These are phyloP conservation scores for Neocrepidodera transversa DNA, from an alignment of 2,888 invertebrate species.

Conservation along the genomic window DNA sequence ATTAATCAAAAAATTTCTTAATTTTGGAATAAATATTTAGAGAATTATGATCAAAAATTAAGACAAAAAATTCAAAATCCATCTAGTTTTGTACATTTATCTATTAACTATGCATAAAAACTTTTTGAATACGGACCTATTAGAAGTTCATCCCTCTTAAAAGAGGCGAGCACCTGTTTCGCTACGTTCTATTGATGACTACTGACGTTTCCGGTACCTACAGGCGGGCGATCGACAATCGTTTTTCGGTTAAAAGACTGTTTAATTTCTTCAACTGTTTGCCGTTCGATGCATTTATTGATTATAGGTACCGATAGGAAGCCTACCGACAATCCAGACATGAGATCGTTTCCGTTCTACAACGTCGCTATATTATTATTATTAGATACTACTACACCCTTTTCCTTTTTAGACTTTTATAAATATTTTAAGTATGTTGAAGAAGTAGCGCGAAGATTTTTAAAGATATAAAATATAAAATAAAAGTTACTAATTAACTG, in stretches of 20 bases:
- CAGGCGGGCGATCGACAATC: conserved; percentile 29
- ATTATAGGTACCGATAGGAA: conserved; percentile 46
- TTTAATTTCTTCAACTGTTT: conserved; percentile 40
- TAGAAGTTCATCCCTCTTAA: too few species aligned
- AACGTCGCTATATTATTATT: conserved; percentile 22
- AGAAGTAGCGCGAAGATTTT: too few species aligned
- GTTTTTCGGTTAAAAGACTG: conserved; percentile 45
- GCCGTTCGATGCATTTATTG: conserved; percentile 44
- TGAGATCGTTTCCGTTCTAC: conserved; percentile 35
- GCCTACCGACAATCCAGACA: conserved; percentile 25
- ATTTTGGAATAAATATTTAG: too few species aligned
- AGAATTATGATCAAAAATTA: too few species aligned
- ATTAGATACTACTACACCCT: too few species aligned
- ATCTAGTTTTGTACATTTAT: too few species aligned
- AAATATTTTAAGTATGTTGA: not conserved
- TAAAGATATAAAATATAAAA: too few species aligned
- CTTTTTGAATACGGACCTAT: too few species aligned
- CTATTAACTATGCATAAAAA: too few species aligned
- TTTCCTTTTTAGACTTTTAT: conserved; percentile 2
- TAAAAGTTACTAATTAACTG: too few species aligned
- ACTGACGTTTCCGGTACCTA: conserved; percentile 47
- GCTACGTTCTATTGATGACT: conserved; percentile 43
- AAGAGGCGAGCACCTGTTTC: conserved; percentile 46
- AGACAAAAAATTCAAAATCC: too few species aligned
- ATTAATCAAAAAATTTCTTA: too few species aligned